Evolutionary conservation across 1,140 invertebrate genomes (phyloP).

Genomic region (Drosophila repletoides): DNA sequence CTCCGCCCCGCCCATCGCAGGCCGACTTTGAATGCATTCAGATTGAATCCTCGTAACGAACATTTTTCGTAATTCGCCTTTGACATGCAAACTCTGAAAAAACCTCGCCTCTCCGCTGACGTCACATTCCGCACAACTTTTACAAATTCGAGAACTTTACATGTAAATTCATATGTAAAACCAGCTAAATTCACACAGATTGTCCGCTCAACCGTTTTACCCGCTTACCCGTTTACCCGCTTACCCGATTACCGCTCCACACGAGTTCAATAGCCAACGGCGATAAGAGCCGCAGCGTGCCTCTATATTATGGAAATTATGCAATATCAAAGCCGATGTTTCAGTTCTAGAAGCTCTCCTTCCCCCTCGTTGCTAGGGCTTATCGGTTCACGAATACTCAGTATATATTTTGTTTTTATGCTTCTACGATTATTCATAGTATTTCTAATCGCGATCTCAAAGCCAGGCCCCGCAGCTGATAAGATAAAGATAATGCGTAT

Average conservation of each 20-base stretch:
- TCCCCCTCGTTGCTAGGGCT: background rate
- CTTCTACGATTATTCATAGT: too few relatives aligned
- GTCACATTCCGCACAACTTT: too few relatives aligned
- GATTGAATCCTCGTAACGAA: slow-evolving; percentile 42
- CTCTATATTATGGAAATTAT: slow-evolving; percentile 31
- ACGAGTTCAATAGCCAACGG: slow-evolving; percentile 31
- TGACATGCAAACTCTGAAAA: slow-evolving; percentile 67
- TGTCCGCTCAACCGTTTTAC: background rate
- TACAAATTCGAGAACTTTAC: too few relatives aligned
- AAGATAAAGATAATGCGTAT: too few relatives aligned
- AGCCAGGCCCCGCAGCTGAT: too few relatives aligned
- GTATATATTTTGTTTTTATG: too few relatives aligned
- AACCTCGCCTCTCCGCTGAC: slow-evolving; percentile 41
- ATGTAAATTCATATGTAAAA: slow-evolving; percentile 14
- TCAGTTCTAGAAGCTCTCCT: too few relatives aligned
- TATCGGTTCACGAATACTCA: background rate
- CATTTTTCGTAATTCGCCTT: slow-evolving; percentile 60
- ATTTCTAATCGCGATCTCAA: too few relatives aligned
- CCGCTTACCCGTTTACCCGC: too few relatives aligned
- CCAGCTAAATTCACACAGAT: background rate
- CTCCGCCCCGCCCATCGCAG: too few relatives aligned
- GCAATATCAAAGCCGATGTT: slow-evolving; percentile 10
- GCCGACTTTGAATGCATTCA: slow-evolving; percentile 45
- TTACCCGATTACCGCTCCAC: background rate
- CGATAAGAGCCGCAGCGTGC: slow-evolving; percentile 23